A percentile compares a stretch with the other conserved stretches of the same genome.
phyloP scores from a whole-genome alignment of 2,113 vertebrate species.

The Jaculus jaculus region DNA sequence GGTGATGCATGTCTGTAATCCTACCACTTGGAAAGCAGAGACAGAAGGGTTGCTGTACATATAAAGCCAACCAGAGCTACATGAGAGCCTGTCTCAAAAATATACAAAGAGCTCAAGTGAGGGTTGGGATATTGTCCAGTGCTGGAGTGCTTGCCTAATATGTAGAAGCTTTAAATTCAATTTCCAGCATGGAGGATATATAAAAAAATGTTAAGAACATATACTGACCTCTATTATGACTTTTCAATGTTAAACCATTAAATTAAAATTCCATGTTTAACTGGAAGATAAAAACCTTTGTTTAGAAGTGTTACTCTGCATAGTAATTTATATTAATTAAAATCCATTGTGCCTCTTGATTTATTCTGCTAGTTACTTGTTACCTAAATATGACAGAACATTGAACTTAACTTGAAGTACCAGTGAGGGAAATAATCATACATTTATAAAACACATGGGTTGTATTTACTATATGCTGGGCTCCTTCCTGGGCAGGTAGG shows the following conservation, averaged over 20 bases:
- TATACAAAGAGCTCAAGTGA: background rate
- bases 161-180: background rate
- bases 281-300: slow-evolving; percentile 16
- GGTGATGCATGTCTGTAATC: background rate
- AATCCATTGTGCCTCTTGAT: background rate
- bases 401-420: background rate
- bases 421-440: background rate
- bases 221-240: slow-evolving; percentile 62
- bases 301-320: slow-evolving; percentile 50
- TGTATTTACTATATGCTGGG: background rate
- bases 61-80: background rate
- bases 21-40: background rate
- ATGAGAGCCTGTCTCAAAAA: background rate
- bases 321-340: slow-evolving; percentile 39
- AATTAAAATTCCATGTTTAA: slow-evolving; percentile 73
- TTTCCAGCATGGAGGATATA: background rate
- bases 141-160: background rate
- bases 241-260: slow-evolving; percentile 52
- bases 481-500: too few relatives aligned
- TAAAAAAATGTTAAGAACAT: slow-evolving; percentile 62
- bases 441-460: background rate
- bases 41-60: background rate
- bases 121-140: background rate
- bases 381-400: background rate
- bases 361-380: background rate